phyloP scores from a whole-genome alignment of 2,888 invertebrate genomes.

The Drosophila nigricruria region DNA sequence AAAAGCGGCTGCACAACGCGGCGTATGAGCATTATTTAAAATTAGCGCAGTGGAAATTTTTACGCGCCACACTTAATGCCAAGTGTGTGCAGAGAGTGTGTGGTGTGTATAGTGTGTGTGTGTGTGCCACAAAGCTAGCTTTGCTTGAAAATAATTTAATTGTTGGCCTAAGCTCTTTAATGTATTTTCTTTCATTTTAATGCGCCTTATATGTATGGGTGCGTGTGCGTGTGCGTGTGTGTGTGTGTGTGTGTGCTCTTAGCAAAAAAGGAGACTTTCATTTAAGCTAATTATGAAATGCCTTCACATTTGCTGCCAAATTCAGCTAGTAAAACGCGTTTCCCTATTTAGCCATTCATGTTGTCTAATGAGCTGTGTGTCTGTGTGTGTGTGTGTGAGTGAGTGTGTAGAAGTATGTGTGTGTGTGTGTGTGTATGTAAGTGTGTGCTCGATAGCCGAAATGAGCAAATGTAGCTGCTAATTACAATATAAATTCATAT shows the following conservation, averaged over 20 bases:
- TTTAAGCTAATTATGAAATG: slow-evolving; percentile 64
- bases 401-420: neutral
- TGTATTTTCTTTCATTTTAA: slow-evolving; percentile 56
- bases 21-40: slow-evolving; percentile 74
- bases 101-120: slow-evolving; percentile 5
- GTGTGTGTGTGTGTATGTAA: neutral
- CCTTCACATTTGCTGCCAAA: slow-evolving; percentile 25
- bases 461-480: slow-evolving; percentile 2
- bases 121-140: slow-evolving; percentile 30
- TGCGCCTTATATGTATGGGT: slow-evolving; percentile 2
- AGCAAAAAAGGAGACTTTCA: slow-evolving; percentile 39
- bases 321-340: slow-evolving; percentile 1
- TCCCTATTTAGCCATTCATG: slow-evolving; percentile 14
- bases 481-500: slow-evolving; percentile 11
- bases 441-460: neutral
- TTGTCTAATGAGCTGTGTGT: slow-evolving; percentile 29
- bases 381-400: neutral
- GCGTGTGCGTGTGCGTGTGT: slow-evolving; percentile 13
- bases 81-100: slow-evolving; percentile 8
- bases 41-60: slow-evolving; percentile 63
- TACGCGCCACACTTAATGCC: slow-evolving; percentile 26
- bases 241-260: slow-evolving; percentile 8
- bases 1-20: slow-evolving; percentile 49
- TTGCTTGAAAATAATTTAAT: slow-evolving; percentile 75
- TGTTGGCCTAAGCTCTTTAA: slow-evolving; percentile 75